Evolutionary conservation across 2,888 invertebrate species (phyloP).

Genomic region (Campoplex nolae): DNA sequence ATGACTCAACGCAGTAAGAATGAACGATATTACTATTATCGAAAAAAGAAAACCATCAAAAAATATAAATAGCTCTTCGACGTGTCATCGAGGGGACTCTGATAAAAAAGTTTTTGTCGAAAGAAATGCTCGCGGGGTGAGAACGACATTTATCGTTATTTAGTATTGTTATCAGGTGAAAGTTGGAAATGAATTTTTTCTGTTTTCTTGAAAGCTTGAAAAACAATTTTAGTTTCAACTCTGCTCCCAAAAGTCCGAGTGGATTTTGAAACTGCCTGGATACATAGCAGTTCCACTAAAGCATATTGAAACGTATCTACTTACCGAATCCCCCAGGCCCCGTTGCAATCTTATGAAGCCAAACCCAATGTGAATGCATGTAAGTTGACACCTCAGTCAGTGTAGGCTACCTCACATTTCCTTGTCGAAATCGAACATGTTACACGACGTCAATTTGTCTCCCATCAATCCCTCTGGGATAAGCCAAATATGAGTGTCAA

Average conservation of each 20-base stretch:
- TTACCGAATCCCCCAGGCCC: constrained; percentile 63
- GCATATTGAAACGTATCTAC: constrained; percentile 57
- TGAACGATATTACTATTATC: not conserved
- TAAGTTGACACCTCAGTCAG: constrained; percentile 3
- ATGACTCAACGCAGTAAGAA: too few species aligned
- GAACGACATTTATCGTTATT: too few species aligned
- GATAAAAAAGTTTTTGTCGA: too few species aligned
- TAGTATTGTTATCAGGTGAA: too few species aligned
- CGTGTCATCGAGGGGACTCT: too few species aligned
- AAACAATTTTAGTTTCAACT: not conserved
- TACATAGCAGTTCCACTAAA: not conserved
- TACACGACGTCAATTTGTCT: constrained; percentile 32
- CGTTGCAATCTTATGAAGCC: constrained; percentile 66
- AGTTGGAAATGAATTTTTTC: not conserved
- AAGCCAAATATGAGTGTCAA: not conserved
- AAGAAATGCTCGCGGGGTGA: too few species aligned
- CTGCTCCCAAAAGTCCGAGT: not conserved
- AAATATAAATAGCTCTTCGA: too few species aligned
- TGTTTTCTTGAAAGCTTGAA: not conserved
- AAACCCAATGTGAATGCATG: constrained; percentile 22
- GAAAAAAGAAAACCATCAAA: not conserved
- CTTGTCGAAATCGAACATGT: constrained; percentile 29
- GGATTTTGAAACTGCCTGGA: not conserved
- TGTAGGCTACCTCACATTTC: not conserved
- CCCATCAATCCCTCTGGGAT: constrained; percentile 11